Evolutionary conservation across 2,888 invertebrate genomes (phyloP).

Genomic region (Tipula confusa): DNA sequence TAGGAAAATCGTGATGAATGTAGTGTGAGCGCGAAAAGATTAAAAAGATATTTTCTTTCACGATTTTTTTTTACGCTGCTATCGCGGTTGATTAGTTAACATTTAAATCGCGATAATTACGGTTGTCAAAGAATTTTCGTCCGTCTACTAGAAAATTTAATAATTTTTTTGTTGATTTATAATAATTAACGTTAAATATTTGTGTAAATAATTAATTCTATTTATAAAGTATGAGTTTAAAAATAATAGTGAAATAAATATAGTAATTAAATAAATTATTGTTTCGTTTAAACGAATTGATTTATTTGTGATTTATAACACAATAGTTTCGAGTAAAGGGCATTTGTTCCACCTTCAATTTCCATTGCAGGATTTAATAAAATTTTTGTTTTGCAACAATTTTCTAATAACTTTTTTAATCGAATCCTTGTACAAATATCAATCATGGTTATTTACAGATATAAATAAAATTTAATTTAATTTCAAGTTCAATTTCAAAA

Average conservation of each 20-base stretch:
- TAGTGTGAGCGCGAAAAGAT: background rate
- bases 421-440: background rate
- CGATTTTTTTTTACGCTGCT: background rate
- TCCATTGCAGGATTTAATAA: background rate
- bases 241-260: background rate
- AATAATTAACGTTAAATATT: background rate
- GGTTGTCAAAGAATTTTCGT: background rate
- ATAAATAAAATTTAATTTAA: background rate
- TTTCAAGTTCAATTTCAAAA: slow-evolving; percentile 7
- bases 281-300: background rate
- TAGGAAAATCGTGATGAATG: background rate
- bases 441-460: background rate
- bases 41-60: background rate
- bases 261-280: background rate
- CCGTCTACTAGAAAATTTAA: background rate
- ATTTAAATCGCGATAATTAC: slow-evolving; percentile 25
- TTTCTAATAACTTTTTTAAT: background rate
- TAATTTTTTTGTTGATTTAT: background rate
- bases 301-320: slow-evolving; percentile 20
- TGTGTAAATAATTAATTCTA: background rate
- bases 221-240: background rate
- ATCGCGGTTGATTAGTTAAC: slow-evolving; percentile 20
- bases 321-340: background rate
- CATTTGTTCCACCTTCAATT: background rate
- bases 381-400: background rate